Conservation (phyloP, 2,113 vertebrate genomes). For the Colaptes auratus region DNA sequence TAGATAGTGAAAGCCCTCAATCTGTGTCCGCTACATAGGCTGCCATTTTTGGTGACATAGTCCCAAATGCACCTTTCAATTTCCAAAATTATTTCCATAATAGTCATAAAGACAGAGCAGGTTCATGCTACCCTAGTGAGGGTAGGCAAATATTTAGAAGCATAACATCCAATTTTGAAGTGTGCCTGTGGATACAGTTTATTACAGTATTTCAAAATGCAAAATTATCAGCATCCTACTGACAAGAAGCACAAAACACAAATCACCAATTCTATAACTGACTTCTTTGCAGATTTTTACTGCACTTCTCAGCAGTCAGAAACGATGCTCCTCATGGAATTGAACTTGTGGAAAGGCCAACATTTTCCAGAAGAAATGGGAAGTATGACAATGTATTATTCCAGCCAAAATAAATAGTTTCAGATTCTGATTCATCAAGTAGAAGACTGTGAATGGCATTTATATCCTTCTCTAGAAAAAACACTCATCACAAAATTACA, state of each 20-base stretch:
- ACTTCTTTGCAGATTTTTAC: neutral
- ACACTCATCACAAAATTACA: neutral
- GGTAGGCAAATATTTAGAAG: neutral
- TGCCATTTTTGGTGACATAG: neutral
- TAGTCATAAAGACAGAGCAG: neutral
- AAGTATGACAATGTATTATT: neutral
- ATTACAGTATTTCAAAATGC: neutral
- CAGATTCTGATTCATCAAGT: neutral
- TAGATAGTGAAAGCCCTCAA: neutral
- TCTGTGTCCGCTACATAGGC: neutral
- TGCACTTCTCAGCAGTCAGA: neutral
- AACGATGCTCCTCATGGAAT: neutral
- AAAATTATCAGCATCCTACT: neutral
- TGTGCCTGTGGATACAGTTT: neutral
- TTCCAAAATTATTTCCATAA: neutral
- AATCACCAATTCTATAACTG: neutral
- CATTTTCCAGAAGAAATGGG: conserved; percentile 36
- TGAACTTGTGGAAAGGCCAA: conserved; percentile 1
- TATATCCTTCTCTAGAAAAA: neutral
- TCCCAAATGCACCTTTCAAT: neutral
- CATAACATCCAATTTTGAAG: neutral
- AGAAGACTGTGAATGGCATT: neutral
- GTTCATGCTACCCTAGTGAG: neutral
- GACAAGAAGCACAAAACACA: neutral
- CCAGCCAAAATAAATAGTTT: conserved; percentile 37